Conservation (phyloP, 2,888 invertebrate genomes). For the Agonum fuliginosum region DNA sequence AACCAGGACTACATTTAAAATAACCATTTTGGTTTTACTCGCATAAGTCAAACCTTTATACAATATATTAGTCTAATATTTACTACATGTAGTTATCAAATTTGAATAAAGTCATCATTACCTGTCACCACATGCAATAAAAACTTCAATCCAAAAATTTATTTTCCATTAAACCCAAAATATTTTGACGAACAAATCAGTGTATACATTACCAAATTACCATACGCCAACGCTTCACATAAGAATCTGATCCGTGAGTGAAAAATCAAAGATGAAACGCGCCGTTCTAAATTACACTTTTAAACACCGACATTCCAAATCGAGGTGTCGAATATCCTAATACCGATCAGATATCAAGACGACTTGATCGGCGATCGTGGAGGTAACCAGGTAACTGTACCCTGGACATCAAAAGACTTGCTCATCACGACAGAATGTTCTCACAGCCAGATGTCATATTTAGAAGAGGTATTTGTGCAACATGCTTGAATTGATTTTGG, state of each 20-base stretch:
- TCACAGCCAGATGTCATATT: slow-evolving; percentile 12
- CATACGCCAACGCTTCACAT: slow-evolving; percentile 38
- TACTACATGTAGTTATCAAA: neutral
- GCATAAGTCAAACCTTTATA: too few species aligned
- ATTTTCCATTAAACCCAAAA: neutral
- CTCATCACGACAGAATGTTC: slow-evolving; percentile 21
- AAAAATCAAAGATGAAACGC: slow-evolving; percentile 31
- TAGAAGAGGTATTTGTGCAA: neutral
- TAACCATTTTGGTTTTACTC: too few species aligned
- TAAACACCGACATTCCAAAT: slow-evolving; percentile 44
- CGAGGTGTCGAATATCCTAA: slow-evolving; percentile 45
- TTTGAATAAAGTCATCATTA: neutral
- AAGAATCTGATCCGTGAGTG: neutral
- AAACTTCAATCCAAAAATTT: neutral
- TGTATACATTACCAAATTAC: slow-evolving; percentile 34
- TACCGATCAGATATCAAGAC: slow-evolving; percentile 44
- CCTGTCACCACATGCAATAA: neutral
- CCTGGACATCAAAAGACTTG: slow-evolving; percentile 33
- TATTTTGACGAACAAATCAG: slow-evolving; percentile 13
- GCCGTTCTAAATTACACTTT: slow-evolving; percentile 39
- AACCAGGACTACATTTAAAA: too few species aligned
- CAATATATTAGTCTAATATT: too few species aligned
- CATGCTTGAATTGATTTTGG: neutral
- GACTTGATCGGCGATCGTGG: slow-evolving; percentile 12
- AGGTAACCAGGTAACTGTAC: slow-evolving; percentile 27